Base-by-base conservation (phyloP, 2,888 invertebrate genomes). In the Cheilosia scutellata region DNA sequence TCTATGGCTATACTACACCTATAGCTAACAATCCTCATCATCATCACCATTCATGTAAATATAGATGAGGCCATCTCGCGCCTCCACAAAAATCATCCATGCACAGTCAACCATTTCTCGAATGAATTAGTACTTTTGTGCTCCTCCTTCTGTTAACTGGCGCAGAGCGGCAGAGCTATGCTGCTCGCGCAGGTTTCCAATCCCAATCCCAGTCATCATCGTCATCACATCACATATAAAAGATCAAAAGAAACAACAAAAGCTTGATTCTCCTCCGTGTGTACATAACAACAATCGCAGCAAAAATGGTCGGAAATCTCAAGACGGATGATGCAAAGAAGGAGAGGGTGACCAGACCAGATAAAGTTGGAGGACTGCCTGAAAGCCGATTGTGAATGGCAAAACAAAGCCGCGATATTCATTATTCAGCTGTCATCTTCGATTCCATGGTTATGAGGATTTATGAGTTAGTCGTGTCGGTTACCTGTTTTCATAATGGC, bases 401-500 rank as follows among this genome's bases (percentile, higher is more conserved):
- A 86, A 42, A 76, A 86, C 86, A 86, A 82, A 82, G 86, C 82
- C 82, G 86, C 82, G 82, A 74, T 82, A 82, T 82, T 86, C 86
- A 86, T 86, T 86, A 86, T 86, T 82, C 86, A 86, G 77, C 82
- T 86, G 86, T 86, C 86, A 86, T 86, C 82, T 86, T 86, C 86
- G 86, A 86, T 86, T 77, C 86, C 82, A 77, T 82, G 86, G 82
- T 86, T 86, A 86, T 86, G 86, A 86, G 82, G 86, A 86, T 86
- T 86, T 86, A 86, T 86, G 77, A 86, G 82, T 82, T 68, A 77
- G 86, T 82, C 82, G 76, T 82, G 86, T 76, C 70, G 76, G 71
- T 66, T 86, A 82, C 82, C 82, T 76, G 86, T 82, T 86, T 82
- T 82, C 66, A 86, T 82, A 86, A 86, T 86, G 86, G 86, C 86